Base-by-base conservation (phyloP, 2,888 invertebrate genomes). In the Scaeva pyrastri region DNA sequence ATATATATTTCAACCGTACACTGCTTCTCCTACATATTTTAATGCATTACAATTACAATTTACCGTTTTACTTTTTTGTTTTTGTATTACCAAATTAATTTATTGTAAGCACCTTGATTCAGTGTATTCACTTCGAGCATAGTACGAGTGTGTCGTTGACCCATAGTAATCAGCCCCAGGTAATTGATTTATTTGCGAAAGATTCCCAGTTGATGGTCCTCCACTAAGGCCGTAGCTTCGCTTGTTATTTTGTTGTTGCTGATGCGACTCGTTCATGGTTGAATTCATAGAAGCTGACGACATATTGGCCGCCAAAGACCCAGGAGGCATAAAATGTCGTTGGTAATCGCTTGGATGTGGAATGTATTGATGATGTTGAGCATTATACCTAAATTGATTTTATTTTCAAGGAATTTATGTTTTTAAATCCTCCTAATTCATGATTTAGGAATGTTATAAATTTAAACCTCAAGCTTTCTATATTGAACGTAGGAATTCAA, bases 261-360 rank as follows among this genome's bases (percentile, higher is more conserved):
- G 88, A 62, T 89, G 89, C 39, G 88, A 89, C 41, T 89, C 87
- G 21, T 79, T 79, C 73, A 81, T 77, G 8, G 85, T 86, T 36
- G 85, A 86, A 16, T 83, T 83, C 76, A 87, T 64, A 11, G 87
- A 73, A 14, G 43, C 36, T 43, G 81, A 75, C 56, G 81, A 72
- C 62, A 82, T 66, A 31, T 75, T 87, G 16, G 68, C 75, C 52
- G 58, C 26, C 43, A 76, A 23, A 16, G 73, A 14, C 26, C 36
- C 73, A 70, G 76, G 36, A 52, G 89, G 89, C 75, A 88, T 88
- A 88, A 89, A 90, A 89, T 91, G 91, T 74, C 91, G 91, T 90
- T 91, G 92, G 88, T 91, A 91, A 89, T 92, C 92, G 90, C 90
- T 92, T 88, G 91, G 90, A 90, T 91, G 92, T 90, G 91, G 90